Evolutionary conservation across 2,888 invertebrate genomes (phyloP).

Genomic region (Pocota personata): DNA sequence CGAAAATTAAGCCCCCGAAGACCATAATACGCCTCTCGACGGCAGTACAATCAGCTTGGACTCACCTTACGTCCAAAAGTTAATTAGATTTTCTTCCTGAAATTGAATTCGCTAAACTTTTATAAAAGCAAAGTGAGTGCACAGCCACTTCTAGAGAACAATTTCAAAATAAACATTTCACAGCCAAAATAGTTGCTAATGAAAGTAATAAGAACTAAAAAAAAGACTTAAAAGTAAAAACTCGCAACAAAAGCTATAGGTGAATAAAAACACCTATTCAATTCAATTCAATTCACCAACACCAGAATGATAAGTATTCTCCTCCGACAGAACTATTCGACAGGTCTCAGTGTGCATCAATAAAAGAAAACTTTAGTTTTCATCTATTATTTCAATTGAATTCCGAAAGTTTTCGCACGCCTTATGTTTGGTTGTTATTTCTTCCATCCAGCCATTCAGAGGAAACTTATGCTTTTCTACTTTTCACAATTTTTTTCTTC

Average conservation of each 20-base stretch:
- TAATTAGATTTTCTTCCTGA: no score
- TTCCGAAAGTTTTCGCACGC: constrained; percentile 70
- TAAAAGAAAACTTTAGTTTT: constrained; percentile 30
- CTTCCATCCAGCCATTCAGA: constrained; percentile 38
- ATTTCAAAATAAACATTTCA: not conserved
- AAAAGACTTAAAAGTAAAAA: not conserved
- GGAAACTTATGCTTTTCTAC: constrained; percentile 46
- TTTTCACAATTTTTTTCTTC: not conserved
- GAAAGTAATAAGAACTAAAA: not conserved
- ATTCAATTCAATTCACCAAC: not conserved
- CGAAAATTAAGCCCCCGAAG: no score
- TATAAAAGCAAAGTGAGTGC: not conserved
- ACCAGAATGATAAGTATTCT: not conserved
- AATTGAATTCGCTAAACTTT: no score
- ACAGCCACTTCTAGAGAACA: not conserved
- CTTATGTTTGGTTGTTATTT: constrained; percentile 54
- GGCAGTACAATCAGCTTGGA: no score
- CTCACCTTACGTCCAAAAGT: no score
- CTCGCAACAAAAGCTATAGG: not conserved
- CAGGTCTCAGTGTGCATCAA: constrained; percentile 5
- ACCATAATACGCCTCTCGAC: no score
- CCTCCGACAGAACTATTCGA: not conserved
- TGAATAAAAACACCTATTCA: not conserved
- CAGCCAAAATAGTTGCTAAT: not conserved
- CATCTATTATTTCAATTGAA: constrained; percentile 58